Base-by-base conservation (phyloP, 2,113 vertebrate genomes). In the Lichenostomus cassidix region DNA sequence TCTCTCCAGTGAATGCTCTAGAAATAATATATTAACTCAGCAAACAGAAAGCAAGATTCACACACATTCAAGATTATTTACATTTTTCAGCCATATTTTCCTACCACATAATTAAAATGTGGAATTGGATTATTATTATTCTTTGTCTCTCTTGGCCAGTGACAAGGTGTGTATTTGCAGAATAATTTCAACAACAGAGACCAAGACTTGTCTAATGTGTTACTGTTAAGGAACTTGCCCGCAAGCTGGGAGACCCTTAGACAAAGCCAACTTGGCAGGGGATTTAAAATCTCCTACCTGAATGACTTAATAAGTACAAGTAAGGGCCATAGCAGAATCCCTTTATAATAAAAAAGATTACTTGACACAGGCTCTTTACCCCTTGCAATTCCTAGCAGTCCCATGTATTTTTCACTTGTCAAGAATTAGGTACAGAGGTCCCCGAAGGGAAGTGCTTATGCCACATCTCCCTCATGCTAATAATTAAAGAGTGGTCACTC, bases 1-100 rank as follows among this genome's bases (percentile, higher is more conserved):
- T 99, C 99, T 92, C 99, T 99, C 99, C 99, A 99, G 96, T 99
- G 99, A 60, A 98, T 86, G 12, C 99, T 99, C 99, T 99, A 81
- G 56, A 95, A 97, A 90, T 4, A 95, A 70, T 50, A 39, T 15
- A 60, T 68, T 83, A 93, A 93, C 64, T 93, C 50, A 95, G 64
- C 49, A 92, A 91, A 52, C 22, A 31, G 75, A 88, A 85, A 75
- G 17, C 33, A 9, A 63, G 46, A 76, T 62, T 75, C 58, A 83
- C 10, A 41, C 2, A 31, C 16, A 80, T 75, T 81, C 27, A 89
- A 70, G 59, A 74, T 50, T 39, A 83, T 78, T 92, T 79, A 69
- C 28, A 83, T 56, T 78, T 58, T 37, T 35, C 12, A 44, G 6
- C 24, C 2, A 3, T 46, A 31, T 74, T 70, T 85, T 16, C 90